Conservation (phyloP, 1,140 invertebrate species). For the Manduca sexta region DNA sequence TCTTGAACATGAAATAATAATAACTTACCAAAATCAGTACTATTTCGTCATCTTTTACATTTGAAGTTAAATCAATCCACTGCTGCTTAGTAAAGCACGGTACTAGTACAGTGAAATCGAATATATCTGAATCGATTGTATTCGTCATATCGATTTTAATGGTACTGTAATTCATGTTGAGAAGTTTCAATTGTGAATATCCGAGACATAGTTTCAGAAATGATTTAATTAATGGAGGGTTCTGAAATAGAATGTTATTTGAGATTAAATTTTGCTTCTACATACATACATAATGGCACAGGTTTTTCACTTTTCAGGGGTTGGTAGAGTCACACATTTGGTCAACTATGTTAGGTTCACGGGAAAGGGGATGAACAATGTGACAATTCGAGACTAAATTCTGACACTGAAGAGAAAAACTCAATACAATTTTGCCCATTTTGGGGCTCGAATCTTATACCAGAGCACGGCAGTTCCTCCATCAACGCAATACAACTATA, state of each 20-base stretch:
- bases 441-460: no score
- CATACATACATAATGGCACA: constrained; percentile 54
- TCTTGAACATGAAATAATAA: not conserved
- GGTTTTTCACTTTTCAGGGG: no score
- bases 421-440: no score
- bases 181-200: constrained; percentile 41
- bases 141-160: constrained; percentile 29
- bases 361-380: no score
- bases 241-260: constrained; percentile 32
- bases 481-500: no score
- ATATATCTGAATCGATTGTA: constrained; percentile 23
- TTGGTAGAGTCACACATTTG: no score
- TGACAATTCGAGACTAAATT: no score
- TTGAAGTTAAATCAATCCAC: constrained; percentile 35
- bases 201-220: constrained; percentile 46
- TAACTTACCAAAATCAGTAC: constrained; percentile 45
- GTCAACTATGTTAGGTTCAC: no score
- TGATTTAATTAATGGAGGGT: constrained; percentile 29
- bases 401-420: no score
- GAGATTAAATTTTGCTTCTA: no score
- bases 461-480: no score
- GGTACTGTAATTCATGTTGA: constrained; percentile 60
- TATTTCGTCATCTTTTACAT: constrained; percentile 29
- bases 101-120: constrained; percentile 34
- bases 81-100: constrained; percentile 39